Evolutionary conservation across 2,113 vertebrate genomes (phyloP), one percentile per base, ranked within the genome.

Genomic region (Pseudolaguvia tuberculata): DNA sequence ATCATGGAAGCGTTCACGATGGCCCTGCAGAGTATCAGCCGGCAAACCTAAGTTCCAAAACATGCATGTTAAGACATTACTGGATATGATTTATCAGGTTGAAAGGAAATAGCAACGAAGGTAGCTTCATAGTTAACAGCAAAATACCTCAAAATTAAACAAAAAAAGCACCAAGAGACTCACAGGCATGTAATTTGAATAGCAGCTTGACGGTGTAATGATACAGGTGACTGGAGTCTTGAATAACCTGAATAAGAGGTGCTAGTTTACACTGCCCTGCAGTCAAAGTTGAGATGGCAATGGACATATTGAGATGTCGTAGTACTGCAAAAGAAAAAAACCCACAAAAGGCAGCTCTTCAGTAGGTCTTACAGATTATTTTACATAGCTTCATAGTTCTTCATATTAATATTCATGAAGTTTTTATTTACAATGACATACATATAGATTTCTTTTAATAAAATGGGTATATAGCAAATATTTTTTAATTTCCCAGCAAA

Each of bases 141-240:
- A 14, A 14, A 25, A 31, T 11, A n/a, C 31, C 23, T 59, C 10
- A 14, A 61, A 18, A 2, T n/a, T 31, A 65, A 39, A 9, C 9
- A 1, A 29, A 21, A n/a, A 45, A 59, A 10, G 35, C 35, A 21
- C 5, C 9, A 27, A 50, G 27, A 63, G 42, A 50, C 95, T 95
- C 88, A 99, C 97, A 98, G 47, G 95, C 89, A 52, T 99, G 97
- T 70, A 99, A 93, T 81, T 96, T 94, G 89, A 99, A 99, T 72
- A 99, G 90, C 50, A 99, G 87, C 88, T 97, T 97, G 86, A 99
- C 97, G 0, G 92, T 89, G 85, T 96, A 99, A 90, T 99, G 96
- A 87, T 99, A 99, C 29, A 99, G 94, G 72, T 93, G 96, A 84
- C 97, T 99, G 83, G 92, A 95, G 90, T 99, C 97, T 87, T 96